phyloP scores from a whole-genome alignment of 2,113 vertebrate species.

The Spilogale gracilis region DNA sequence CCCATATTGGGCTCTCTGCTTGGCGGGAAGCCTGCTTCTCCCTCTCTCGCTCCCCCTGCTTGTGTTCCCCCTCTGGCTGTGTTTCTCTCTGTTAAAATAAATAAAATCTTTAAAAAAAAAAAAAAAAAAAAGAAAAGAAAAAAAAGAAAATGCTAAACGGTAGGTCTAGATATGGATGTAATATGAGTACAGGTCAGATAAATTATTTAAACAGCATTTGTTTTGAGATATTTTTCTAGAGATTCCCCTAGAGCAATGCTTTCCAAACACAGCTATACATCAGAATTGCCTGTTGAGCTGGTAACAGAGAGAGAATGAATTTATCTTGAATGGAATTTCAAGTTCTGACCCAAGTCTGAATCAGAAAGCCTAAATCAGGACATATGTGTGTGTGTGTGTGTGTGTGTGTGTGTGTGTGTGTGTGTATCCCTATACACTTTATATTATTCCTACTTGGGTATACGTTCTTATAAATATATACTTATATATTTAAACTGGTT shows the following conservation, averaged over 20 bases:
- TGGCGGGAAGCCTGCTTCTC: too few relatives aligned
- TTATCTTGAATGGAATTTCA: neutral
- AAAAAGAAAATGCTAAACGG: neutral
- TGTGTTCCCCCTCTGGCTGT: too few relatives aligned
- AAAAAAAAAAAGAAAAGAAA: neutral
- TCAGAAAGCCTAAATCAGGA: neutral
- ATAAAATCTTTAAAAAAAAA: too few relatives aligned
- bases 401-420: too few relatives aligned
- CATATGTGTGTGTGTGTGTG: neutral
- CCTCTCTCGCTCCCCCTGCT: too few relatives aligned
- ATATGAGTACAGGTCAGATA: neutral
- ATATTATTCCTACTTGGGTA: neutral
- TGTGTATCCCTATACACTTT: neutral
- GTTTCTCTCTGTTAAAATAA: too few relatives aligned
- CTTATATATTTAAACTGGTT: neutral
- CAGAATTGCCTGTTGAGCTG: neutral
- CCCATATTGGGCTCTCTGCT: too few relatives aligned
- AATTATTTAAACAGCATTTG: slow-evolving; percentile 14
- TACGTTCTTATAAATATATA: neutral
- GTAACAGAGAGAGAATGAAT: neutral
- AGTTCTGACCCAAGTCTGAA: neutral
- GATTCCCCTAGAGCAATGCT: neutral
- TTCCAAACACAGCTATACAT: neutral
- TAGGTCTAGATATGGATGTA: neutral
- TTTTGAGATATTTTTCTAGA: slow-evolving; percentile 1